Percentiles rank a stretch among this genome's conserved stretches.
These are phyloP conservation scores for Kryptolebias ocellatus DNA, from an alignment of 2,797 vertebrate genomes.

Conservation along the genomic window DNA sequence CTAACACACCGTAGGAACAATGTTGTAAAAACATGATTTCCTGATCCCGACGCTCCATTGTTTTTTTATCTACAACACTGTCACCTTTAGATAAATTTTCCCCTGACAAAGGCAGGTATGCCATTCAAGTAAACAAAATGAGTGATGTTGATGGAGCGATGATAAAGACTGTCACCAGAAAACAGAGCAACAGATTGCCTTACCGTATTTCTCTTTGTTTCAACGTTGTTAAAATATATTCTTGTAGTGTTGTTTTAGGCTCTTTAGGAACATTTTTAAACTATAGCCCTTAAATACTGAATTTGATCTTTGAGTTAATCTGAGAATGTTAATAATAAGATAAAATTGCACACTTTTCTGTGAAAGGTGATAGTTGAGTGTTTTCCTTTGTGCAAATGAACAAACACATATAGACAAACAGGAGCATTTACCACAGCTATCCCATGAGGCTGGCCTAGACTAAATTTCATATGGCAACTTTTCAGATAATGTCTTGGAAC, in stretches of 20 bases:
- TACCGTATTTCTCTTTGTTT: no score
- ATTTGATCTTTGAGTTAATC: neutral
- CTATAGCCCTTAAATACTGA: neutral
- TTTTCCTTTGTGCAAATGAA: neutral
- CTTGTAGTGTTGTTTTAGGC: neutral
- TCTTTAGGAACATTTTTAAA: constrained; percentile 5
- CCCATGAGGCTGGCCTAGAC: constrained; percentile 55
- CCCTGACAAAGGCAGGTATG: constrained; percentile 12
- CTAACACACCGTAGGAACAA: constrained; percentile 15
- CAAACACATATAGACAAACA: neutral
- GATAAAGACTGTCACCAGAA: no score
- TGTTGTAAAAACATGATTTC: constrained; percentile 17
- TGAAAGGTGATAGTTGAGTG: no score
- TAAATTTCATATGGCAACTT: constrained; percentile 64
- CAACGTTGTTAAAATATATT: no score
- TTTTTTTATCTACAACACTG: constrained; percentile 25
- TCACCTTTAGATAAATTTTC: constrained; percentile 29
- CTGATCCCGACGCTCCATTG: neutral
- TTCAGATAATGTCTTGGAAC: constrained; percentile 71
- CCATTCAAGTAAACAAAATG: constrained; percentile 16
- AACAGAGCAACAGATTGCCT: no score
- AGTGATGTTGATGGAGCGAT: neutral
- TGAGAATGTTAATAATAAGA: neutral
- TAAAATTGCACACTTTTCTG: neutral
- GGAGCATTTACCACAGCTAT: constrained; percentile 19